Evolutionary conservation across 2,888 invertebrate species (phyloP), one percentile per base, ranked within the genome.

Genomic region (Melangyna quadrimaculata): DNA sequence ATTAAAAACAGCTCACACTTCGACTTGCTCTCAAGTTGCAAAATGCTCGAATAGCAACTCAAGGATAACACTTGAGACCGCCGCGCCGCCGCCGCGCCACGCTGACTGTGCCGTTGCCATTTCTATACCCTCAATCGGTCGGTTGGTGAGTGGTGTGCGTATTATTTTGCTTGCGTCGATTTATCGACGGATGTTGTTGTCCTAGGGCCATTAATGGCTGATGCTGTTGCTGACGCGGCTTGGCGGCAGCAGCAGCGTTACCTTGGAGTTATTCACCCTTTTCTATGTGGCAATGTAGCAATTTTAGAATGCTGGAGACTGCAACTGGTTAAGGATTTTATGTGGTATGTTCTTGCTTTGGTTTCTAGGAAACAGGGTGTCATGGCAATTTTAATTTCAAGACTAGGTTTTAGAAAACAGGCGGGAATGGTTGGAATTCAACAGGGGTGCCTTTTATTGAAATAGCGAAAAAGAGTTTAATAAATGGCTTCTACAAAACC

Each of bases 21-120:
- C 67, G 79, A 59, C 61, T 86, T 69, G 72, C 40, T 79, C 72
- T 80, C 51, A 63, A 86, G 84, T 73, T 81, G 80, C 73, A 32
- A 77, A 81, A 59, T 48, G 73, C 81, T 78, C 77, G 40, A 73
- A 70, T 78, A 77, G 63, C 65, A 45, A 65, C 81, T 86, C 69
- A 86, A 86, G 81, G 70, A 81, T 70, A 81, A 65, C 81, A 86
- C 86, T 86, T 73, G 86, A 86, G 86, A 86, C 86, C n/a, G n/a
- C n/a, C n/a, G n/a, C n/a, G n/a, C n/a, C n/a, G n/a, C n/a, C n/a
- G n/a, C n/a, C n/a, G n/a, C n/a, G n/a, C n/a, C n/a, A n/a, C n/a
- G n/a, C n/a, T n/a, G n/a, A n/a, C n/a, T n/a, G n/a, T n/a, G n/a
- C n/a, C 73, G 67, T 57, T 29, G 43, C 72, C 63, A 63, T 37